These are phyloP conservation scores for Glaucopsyche alexis DNA, from an alignment of 2,888 invertebrate species.

Conservation along the genomic window DNA sequence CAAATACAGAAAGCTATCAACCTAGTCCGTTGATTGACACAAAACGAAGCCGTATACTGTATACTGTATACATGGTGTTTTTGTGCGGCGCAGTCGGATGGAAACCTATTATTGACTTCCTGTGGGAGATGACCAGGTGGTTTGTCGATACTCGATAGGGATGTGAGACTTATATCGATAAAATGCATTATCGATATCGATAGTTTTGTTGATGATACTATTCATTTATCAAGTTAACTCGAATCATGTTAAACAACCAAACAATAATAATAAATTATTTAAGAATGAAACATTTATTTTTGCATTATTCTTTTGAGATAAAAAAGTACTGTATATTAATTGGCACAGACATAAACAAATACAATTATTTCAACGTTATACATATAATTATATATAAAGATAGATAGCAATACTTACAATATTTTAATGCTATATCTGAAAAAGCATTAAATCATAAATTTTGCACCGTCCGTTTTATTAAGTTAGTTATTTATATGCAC, in stretches of 20 bases:
- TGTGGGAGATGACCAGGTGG: slow-evolving; percentile 40
- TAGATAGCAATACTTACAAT: too few relatives aligned
- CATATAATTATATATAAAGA: too few relatives aligned
- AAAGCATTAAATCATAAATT: too few relatives aligned
- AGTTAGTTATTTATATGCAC: background rate
- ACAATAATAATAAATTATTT: too few relatives aligned
- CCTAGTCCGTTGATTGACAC: background rate
- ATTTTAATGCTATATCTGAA: too few relatives aligned
- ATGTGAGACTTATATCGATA: background rate
- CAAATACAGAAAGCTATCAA: background rate
- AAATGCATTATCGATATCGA: background rate
- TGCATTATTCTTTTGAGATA: too few relatives aligned
- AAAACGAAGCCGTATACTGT: slow-evolving; percentile 1
- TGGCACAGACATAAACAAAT: too few relatives aligned
- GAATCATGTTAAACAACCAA: too few relatives aligned
- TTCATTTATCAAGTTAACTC: too few relatives aligned
- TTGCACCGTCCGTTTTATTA: background rate
- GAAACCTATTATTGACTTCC: slow-evolving; percentile 43
- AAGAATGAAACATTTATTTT: too few relatives aligned
- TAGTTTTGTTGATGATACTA: slow-evolving; percentile 2
- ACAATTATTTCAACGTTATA: too few relatives aligned
- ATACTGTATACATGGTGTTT: slow-evolving; percentile 28
- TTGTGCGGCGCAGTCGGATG: slow-evolving; percentile 35
- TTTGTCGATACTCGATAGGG: slow-evolving; percentile 15
- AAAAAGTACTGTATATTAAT: too few relatives aligned